A percentile compares a stretch with the other conserved stretches of the same genome.
Conservation (phyloP, 1,140 invertebrate genomes). For the Gerris buenoi region DNA sequence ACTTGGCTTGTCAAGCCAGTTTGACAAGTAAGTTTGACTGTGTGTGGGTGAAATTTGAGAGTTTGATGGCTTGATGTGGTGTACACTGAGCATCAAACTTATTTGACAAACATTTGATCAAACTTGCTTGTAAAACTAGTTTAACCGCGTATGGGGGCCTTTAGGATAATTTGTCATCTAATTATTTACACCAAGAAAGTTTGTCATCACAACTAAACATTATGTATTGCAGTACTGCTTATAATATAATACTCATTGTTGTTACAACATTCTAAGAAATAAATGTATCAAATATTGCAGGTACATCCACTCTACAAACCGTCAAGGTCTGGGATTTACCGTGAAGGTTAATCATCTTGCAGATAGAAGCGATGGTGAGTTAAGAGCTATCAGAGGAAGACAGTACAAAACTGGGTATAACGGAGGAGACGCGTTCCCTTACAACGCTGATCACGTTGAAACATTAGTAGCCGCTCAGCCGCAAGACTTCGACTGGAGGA, state of each 20-base stretch:
- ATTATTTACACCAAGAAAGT: too few species aligned
- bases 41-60: too few species aligned
- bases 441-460: constrained; percentile 33
- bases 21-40: too few species aligned
- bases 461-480: constrained; percentile 35
- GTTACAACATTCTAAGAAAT: neutral
- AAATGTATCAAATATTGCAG: constrained; percentile 31
- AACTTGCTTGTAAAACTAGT: neutral
- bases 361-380: constrained; percentile 61
- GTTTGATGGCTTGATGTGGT: too few species aligned
- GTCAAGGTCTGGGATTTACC: constrained; percentile 54
- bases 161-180: too few species aligned
- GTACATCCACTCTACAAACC: constrained; percentile 72
- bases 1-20: too few species aligned
- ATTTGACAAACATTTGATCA: neutral
- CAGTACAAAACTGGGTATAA: constrained; percentile 45
- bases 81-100: too few species aligned
- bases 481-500: constrained; percentile 69
- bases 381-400: constrained; percentile 60
- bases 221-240: constrained; percentile 21
- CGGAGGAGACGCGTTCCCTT: constrained; percentile 62
- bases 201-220: too few species aligned
- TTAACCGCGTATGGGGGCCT: too few species aligned
- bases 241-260: constrained; percentile 13
- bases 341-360: constrained; percentile 77